Percentiles rank a stretch among this genome's conserved stretches.
These are phyloP conservation scores for Diachrysia chrysitis DNA, from an alignment of 2,888 invertebrate genomes.

Conservation along the genomic window DNA sequence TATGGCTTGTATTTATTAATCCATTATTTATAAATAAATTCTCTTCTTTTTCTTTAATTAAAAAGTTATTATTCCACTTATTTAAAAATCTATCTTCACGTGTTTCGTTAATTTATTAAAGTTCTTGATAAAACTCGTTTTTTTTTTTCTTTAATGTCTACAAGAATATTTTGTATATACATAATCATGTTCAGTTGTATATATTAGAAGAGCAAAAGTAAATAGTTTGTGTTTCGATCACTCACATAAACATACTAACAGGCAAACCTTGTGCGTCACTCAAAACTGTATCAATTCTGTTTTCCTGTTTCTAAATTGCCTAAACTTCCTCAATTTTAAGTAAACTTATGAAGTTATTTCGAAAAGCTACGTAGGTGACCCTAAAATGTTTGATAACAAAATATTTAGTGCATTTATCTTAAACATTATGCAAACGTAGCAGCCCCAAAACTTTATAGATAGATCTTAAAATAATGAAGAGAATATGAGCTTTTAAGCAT, in stretches of 20 bases:
- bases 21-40: no score
- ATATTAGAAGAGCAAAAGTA: conserved; percentile 32
- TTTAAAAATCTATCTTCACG: no score
- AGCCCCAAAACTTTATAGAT: no score
- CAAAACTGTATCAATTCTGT: conserved; percentile 29
- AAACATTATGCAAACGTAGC: no score
- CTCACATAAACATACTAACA: conserved; percentile 50
- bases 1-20: no score
- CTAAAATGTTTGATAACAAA: no score
- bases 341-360: background rate
- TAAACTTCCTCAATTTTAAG: conserved; percentile 2
- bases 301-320: conserved; percentile 38
- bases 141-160: background rate
- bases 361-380: no score
- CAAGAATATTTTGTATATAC: background rate
- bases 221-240: conserved; percentile 51
- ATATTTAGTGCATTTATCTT: no score
- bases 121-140: background rate
- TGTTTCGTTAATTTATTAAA: background rate
- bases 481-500: no score
- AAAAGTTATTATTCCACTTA: no score
- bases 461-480: no score
- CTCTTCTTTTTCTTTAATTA: no score
- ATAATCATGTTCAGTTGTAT: conserved; percentile 3
- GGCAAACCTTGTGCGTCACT: conserved; percentile 39